phyloP scores from a whole-genome alignment of 2,888 invertebrate species.

The Drosophila pseudotakahashii region DNA sequence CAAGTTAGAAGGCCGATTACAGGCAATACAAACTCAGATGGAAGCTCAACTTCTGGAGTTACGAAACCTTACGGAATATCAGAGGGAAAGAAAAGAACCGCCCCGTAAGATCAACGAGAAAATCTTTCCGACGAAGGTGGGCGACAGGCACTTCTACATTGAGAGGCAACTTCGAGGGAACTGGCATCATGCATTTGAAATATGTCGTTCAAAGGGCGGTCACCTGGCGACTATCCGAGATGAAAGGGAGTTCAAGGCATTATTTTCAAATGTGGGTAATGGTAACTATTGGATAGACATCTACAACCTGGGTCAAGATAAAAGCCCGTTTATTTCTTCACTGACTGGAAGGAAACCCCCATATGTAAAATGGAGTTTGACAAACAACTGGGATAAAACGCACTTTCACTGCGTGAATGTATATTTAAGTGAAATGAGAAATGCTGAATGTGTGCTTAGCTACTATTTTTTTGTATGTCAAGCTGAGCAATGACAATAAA shows the following conservation, averaged over 20 bases:
- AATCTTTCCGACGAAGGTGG: too few relatives aligned
- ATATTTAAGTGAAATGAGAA: too few relatives aligned
- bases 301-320: neutral
- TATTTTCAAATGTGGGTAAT: neutral
- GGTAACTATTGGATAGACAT: neutral
- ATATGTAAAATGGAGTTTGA: neutral
- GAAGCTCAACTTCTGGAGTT: too few relatives aligned
- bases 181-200: too few relatives aligned
- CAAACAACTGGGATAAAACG: neutral
- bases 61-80: neutral
- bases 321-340: neutral
- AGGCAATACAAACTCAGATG: too few relatives aligned
- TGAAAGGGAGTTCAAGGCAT: neutral
- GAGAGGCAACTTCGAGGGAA: too few relatives aligned
- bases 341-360: neutral
- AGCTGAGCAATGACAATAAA: too few relatives aligned
- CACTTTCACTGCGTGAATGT: neutral
- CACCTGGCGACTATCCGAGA: neutral
- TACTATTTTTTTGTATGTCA: too few relatives aligned
- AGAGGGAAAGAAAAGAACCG: neutral
- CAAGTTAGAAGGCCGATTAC: too few relatives aligned
- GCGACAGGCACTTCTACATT: too few relatives aligned
- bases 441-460: too few relatives aligned
- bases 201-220: neutral
- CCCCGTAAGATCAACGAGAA: too few relatives aligned